Percentiles rank a stretch among this genome's conserved stretches.
phyloP scores from a whole-genome alignment of 2,113 vertebrate genomes.

The Desmodus rotundus region DNA sequence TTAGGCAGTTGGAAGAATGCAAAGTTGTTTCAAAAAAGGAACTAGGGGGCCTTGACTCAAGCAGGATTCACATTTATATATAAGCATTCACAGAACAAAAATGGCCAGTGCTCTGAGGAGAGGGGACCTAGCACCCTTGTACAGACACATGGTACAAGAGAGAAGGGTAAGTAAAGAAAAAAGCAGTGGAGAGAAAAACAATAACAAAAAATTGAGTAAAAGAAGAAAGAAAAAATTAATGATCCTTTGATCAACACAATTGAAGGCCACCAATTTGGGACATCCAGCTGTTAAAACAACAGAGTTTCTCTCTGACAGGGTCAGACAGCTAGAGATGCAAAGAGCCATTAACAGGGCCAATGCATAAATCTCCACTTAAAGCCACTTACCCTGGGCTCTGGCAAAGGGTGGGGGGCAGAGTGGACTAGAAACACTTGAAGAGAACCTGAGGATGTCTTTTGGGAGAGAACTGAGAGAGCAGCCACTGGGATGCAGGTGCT shows the following conservation, averaged over 20 bases:
- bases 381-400: too few species aligned
- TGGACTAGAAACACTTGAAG: too few species aligned
- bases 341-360: too few species aligned
- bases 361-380: too few species aligned
- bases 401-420: too few species aligned
- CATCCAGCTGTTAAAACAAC: too few species aligned
- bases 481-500: too few species aligned
- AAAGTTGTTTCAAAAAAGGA: neutral
- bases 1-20: neutral
- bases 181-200: neutral
- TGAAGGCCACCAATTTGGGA: neutral
- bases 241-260: neutral
- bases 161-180: neutral
- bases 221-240: neutral
- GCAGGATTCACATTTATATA: neutral
- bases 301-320: too few species aligned
- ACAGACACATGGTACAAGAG: neutral
- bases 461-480: too few species aligned
- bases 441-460: too few species aligned
- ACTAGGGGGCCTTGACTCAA: neutral
- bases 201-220: neutral
- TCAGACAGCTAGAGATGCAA: too few species aligned
- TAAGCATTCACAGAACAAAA: neutral
- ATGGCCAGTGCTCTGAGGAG: neutral
- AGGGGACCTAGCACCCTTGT: neutral